A percentile compares a stretch with the other conserved stretches of the same genome.
phyloP scores from a whole-genome alignment of 2,113 vertebrate species.

The Podiceps cristatus region DNA sequence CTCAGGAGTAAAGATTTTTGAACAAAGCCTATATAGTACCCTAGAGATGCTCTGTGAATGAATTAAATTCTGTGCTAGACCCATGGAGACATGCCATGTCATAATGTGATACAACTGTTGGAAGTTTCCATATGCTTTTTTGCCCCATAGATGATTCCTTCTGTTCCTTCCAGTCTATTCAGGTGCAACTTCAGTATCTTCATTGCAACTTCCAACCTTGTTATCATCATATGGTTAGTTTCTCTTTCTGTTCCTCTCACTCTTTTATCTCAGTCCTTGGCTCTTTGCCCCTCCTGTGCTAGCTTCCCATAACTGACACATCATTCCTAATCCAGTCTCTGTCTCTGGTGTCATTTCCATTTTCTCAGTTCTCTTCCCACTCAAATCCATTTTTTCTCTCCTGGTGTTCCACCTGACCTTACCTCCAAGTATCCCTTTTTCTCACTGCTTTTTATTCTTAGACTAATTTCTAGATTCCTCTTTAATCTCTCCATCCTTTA shows the following conservation, averaged over 20 bases:
- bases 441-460: not conserved
- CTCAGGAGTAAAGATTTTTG: not conserved
- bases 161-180: not conserved
- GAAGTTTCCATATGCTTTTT: not conserved
- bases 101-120: accelerated
- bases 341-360: not conserved
- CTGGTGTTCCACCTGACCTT: not conserved
- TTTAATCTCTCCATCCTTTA: not conserved
- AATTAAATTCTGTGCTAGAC: not conserved
- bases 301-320: not conserved
- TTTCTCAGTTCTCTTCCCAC: not conserved
- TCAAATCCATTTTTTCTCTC: not conserved
- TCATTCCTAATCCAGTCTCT: not conserved
- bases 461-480: not conserved
- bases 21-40: not conserved
- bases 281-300: not conserved
- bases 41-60: not conserved
- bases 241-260: not conserved
- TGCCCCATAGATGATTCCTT: not conserved
- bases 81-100: accelerated
- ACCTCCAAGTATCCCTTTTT: not conserved
- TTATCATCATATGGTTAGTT: not conserved
- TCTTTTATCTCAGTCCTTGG: not conserved
- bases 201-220: not conserved
- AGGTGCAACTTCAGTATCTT: not conserved